Conservation (phyloP, 1,140 invertebrate genomes). For the Drosophila watanabei region DNA sequence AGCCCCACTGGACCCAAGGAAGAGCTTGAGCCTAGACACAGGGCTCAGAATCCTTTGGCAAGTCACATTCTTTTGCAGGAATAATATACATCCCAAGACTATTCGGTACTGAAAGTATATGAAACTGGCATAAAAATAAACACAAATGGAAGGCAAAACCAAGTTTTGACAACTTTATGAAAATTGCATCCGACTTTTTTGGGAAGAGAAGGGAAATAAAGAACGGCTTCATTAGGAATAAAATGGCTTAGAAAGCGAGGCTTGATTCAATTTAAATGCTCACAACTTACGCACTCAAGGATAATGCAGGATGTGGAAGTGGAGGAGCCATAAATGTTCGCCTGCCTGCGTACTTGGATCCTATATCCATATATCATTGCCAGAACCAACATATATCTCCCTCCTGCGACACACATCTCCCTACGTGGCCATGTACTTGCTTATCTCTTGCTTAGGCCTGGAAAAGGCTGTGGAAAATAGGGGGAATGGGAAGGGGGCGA, state of each 20-base stretch:
- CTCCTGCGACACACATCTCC: background rate
- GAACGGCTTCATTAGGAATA: conserved; percentile 25
- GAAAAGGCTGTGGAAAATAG: no score
- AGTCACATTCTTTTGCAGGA: background rate
- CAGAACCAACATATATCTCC: background rate
- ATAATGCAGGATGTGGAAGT: background rate
- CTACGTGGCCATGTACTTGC: background rate
- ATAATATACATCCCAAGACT: background rate
- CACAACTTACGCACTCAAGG: background rate
- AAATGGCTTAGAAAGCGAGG: background rate
- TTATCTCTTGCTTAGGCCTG: background rate
- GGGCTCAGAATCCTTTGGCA: no score
- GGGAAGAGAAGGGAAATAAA: conserved; percentile 1
- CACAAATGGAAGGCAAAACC: conserved; percentile 18
- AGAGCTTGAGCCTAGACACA: no score
- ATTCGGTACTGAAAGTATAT: background rate
- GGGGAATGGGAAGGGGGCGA: no score
- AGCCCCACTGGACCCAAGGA: background rate
- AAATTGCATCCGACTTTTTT: conserved; percentile 22
- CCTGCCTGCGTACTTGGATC: background rate
- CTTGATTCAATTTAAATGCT: conserved; percentile 3
- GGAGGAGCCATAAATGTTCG: conserved; percentile 6
- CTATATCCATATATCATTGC: conserved; percentile 6
- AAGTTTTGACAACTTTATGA: conserved; percentile 39
- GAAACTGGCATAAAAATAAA: conserved; percentile 31